Evolutionary conservation across 2,797 vertebrate genomes (phyloP).

Genomic region (Staurois parvus): DNA sequence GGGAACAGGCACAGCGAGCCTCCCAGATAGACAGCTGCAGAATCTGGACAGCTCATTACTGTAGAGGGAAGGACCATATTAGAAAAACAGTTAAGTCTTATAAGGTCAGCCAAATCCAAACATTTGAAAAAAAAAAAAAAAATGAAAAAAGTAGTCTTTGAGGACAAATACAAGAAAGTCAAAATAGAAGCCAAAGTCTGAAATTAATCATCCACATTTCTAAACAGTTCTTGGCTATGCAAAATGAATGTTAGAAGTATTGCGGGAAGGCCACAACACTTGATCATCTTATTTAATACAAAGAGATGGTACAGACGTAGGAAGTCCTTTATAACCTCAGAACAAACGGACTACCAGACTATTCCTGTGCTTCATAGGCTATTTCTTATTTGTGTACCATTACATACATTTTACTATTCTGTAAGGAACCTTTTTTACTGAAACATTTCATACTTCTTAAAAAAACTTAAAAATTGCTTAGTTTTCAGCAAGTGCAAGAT

Average conservation of each 20-base stretch:
- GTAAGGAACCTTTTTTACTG: no score
- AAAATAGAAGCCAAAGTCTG: background rate
- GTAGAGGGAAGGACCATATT: background rate
- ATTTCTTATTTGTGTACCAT: no score
- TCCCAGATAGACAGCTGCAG: constrained; percentile 32
- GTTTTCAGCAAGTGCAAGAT: no score
- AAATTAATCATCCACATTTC: background rate
- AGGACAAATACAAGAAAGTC: background rate
- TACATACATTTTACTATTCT: no score
- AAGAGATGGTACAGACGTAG: no score
- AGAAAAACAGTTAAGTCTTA: constrained; percentile 32
- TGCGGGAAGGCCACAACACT: background rate
- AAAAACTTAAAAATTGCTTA: no score
- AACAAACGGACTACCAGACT: no score
- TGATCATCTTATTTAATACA: background rate
- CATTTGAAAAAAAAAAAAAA: background rate
- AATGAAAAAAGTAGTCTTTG: background rate
- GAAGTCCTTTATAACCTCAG: no score
- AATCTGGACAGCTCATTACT: constrained; percentile 31
- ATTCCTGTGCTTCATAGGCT: no score
- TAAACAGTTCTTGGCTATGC: background rate
- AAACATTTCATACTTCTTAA: no score
- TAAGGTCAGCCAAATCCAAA: constrained; percentile 17
- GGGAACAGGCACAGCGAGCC: background rate
- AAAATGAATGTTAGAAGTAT: background rate